Conservation (phyloP, 2,113 vertebrate genomes). For the Megaceryle torquata region DNA sequence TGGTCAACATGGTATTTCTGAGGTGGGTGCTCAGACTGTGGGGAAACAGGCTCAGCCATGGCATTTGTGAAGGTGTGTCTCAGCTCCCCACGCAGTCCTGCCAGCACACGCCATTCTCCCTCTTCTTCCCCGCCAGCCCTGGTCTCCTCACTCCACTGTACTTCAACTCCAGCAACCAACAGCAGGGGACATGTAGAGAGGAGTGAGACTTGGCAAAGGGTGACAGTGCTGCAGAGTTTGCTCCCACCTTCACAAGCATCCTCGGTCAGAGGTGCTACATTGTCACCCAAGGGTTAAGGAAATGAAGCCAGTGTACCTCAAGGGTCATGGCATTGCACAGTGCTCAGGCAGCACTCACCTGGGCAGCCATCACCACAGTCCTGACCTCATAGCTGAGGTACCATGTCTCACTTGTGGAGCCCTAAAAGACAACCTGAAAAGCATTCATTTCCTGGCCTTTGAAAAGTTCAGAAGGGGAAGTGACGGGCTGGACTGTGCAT, state of each 20-base stretch:
- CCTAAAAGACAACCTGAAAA: background rate
- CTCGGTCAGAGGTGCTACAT: background rate
- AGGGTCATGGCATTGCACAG: fast-evolving
- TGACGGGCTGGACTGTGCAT: background rate
- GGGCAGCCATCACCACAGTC: background rate
- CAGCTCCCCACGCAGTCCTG: background rate
- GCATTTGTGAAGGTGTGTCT: background rate
- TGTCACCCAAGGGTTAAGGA: background rate
- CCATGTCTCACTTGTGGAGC: background rate
- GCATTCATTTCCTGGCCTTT: conserved; percentile 20
- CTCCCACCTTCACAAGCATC: background rate
- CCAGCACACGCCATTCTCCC: background rate
- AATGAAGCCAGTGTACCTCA: fast-evolving
- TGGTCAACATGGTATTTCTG: background rate
- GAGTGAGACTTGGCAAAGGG: background rate
- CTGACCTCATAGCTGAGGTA: background rate
- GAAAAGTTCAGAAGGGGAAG: conserved; percentile 19
- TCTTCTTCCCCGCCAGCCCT: background rate
- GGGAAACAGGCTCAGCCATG: background rate
- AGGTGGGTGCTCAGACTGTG: background rate
- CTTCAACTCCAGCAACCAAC: background rate
- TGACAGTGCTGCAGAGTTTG: background rate
- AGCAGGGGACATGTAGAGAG: background rate
- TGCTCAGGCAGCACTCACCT: background rate
- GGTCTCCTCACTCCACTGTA: background rate